Percentiles rank a stretch among this genome's conserved stretches.
Evolutionary conservation across 2,113 vertebrate species (phyloP).

Genomic region (Crotophaga sulcirostris): DNA sequence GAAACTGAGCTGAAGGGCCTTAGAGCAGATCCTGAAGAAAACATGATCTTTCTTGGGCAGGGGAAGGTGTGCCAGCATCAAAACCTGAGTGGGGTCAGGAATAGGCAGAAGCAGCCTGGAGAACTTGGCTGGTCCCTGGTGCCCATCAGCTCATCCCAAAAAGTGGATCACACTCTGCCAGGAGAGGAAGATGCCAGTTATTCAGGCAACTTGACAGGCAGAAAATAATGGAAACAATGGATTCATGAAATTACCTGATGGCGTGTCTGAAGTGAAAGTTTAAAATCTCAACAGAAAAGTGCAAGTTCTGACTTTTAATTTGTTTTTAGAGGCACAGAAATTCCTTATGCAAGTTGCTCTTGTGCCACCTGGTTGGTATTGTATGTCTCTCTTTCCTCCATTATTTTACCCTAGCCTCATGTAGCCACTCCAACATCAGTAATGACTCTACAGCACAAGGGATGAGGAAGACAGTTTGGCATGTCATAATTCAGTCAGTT

Average conservation of each 20-base stretch:
- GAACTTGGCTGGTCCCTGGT: neutral
- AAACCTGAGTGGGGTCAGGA: fast-evolving
- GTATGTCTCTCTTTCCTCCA: neutral
- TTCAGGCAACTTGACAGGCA: neutral
- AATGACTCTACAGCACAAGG: neutral
- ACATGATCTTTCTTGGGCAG: neutral
- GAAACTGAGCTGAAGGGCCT: neutral
- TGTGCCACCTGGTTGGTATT: fast-evolving
- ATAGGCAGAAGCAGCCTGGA: neutral
- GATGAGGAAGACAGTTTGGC: neutral
- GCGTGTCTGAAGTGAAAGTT: neutral
- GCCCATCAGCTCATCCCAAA: neutral
- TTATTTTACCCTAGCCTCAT: fast-evolving
- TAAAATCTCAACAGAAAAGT: neutral
- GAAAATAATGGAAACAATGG: neutral
- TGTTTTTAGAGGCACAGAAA: too few relatives aligned
- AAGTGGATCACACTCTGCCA: neutral
- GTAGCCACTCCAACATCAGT: neutral
- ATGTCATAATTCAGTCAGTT: neutral
- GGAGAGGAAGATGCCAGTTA: neutral
- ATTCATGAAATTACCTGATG: too few relatives aligned
- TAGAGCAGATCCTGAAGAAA: neutral
- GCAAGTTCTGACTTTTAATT: neutral
- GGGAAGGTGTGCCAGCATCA: neutral
- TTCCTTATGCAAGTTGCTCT: neutral